Evolutionary conservation across 2,113 vertebrate species (phyloP).

Genomic region (Corythoichthys haematopterus): DNA sequence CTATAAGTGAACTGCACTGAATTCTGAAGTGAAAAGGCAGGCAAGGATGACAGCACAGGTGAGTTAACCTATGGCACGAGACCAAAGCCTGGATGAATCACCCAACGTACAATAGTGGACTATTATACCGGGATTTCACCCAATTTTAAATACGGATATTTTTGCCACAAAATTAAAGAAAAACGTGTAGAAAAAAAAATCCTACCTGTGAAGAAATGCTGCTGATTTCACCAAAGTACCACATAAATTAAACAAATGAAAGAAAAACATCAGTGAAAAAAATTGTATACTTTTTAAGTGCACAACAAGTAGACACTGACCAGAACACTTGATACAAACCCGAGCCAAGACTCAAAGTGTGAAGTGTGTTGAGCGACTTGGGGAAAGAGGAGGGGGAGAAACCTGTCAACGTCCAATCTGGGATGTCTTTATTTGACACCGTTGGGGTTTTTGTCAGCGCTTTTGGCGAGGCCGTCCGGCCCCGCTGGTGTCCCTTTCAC

Average conservation of each 20-base stretch:
- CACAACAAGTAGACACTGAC: constrained; percentile 47
- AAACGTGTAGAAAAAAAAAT: constrained; percentile 27
- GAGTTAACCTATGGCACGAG: neutral
- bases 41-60: neutral
- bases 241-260: constrained; percentile 23
- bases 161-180: neutral
- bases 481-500: constrained; percentile 88
- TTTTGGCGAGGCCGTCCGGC: constrained; percentile 82
- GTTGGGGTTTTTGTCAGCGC: constrained; percentile 78
- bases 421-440: constrained; percentile 76
- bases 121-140: neutral
- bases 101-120: neutral
- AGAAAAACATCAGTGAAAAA: constrained; percentile 2
- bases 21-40: neutral
- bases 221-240: constrained; percentile 54
- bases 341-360: constrained; percentile 57
- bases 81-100: neutral
- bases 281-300: constrained; percentile 19
- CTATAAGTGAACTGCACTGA: neutral
- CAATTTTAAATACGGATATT: neutral
- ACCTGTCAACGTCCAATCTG: constrained; percentile 66
- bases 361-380: constrained; percentile 71
- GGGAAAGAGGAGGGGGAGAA: constrained; percentile 25
- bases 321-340: constrained; percentile 62
- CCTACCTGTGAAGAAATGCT: constrained; percentile 74